These are phyloP conservation scores for Ochotona princeps DNA, from an alignment of 2,113 vertebrate genomes.

Conservation along the genomic window DNA sequence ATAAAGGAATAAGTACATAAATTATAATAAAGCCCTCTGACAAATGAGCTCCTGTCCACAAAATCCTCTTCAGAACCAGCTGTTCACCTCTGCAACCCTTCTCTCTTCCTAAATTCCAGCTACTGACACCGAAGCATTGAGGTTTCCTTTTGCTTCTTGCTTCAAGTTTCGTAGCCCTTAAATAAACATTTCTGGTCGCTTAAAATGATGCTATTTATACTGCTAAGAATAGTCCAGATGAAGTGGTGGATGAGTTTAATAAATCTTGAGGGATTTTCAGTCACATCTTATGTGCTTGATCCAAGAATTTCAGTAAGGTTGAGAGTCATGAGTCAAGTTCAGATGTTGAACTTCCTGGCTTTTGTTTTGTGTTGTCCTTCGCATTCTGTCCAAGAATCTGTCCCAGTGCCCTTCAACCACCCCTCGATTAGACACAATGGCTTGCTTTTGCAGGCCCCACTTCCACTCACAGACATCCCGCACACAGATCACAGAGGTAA, in stretches of 20 bases:
- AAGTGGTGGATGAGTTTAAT: neutral
- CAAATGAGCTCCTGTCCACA: neutral
- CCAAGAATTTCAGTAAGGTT: neutral
- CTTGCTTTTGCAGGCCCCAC: neutral
- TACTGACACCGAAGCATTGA: neutral
- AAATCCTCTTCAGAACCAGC: neutral
- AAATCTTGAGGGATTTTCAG: neutral
- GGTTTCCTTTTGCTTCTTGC: constrained; percentile 17
- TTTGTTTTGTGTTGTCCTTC: neutral
- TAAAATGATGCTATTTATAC: neutral
- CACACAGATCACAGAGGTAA: neutral
- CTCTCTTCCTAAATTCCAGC: neutral
- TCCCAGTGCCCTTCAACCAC: neutral
- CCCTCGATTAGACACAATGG: neutral
- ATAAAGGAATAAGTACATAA: too few relatives aligned
- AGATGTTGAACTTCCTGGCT: neutral
- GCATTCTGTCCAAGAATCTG: neutral
- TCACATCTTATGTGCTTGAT: neutral
- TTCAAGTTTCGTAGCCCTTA: constrained; percentile 37
- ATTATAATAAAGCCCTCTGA: too few relatives aligned
- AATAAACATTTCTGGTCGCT: constrained; percentile 3
- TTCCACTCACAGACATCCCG: neutral
- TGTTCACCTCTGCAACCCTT: neutral
- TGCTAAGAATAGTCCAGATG: neutral
- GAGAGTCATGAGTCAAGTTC: too few relatives aligned